Evolutionary conservation across 1,140 invertebrate species (phyloP), one percentile per base, ranked within the genome.

Genomic region (Cheumatopsyche charites): DNA sequence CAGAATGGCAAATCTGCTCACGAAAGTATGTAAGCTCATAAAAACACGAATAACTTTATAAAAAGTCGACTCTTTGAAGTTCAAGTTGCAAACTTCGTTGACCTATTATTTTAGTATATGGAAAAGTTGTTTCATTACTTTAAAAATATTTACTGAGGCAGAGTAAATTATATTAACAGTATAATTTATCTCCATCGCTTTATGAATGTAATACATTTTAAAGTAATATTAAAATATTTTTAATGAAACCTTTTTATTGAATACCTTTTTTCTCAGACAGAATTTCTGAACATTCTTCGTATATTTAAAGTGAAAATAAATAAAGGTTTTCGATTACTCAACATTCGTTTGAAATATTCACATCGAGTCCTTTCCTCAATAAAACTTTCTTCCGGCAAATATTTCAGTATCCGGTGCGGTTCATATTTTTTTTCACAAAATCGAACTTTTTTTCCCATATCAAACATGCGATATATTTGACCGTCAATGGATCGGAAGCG

Each of bases 381-480:
- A 47, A 47, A 47, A 47, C 15, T 47, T 47, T 47, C 43, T 47
- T 47, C 43, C 43, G 43, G 43, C 43, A 47, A 47, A 47, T 47
- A 47, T 47, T 47, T 47, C 43, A 47, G 43, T 47, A 7, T 47
- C 43, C 43, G 43, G 29, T 3, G 29, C 9, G 29, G 29, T 47
- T n/a, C 43, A 13, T 4, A n/a, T n/a, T n/a, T n/a, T n/a, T 15
- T 12, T 47, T 47, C 13, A 2, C 15, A 13, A 47, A 47, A 6
- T 6, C 43, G 4, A 47, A 47, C 43, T n/a, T 47, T 47, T 47
- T 47, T 42, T n/a, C n/a, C 29, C 9, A 36, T 36, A 36, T 36
- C 29, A 36, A 36, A 36, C 43, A 47, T 13, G 13, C 15, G 15
- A 47, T 47, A 47, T 47, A 13, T 47, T 47, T 47, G 43, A 47